Evolutionary conservation across 2,797 vertebrate species (phyloP), one percentile per base, ranked within the genome.

Genomic region (Octomys mimax): DNA sequence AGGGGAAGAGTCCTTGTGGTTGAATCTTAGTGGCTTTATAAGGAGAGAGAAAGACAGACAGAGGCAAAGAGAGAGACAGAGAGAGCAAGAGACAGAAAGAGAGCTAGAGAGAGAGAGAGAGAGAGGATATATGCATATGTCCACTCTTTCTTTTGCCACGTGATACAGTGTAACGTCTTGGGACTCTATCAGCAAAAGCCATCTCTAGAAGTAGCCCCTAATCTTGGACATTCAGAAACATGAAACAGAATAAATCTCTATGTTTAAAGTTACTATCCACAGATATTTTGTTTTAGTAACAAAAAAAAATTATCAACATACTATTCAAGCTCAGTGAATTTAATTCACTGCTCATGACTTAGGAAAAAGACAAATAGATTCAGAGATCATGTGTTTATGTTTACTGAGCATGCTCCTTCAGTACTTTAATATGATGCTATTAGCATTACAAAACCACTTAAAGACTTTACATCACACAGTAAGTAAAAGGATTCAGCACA

Each of bases 301-400:
- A 14, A 82, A 88, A 57, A 57, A 54, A 75, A 54, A 10, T 54
- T 54, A 61, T 54, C 42, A 59, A 87, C 36, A 73, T 24, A 42
- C 68, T 82, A 61, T 49, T n/a, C 68, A 86, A 71, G n/a, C 21
- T 91, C 52, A 5, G n/a, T 91, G 52, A 78, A 49, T 79, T 87
- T 92, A 49, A 61, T 71, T 70, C 33, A 80, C 18, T 84, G 22
- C 73, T n/a, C 52, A 49, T 85, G 52, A 89, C 52, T 93, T 94
- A 24, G 18, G 42, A 54, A 96, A 61, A 96, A 61, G 94, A 87
- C 36, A 85, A 93, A 91, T 2, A 52, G 71, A 92, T 78, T 90
- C 49, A 90, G 49, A 96, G 91, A 86, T 31, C 49, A 71, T 77
- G 24, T 62, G 68, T 68, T 61, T 64, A 57, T 36, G 8, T 82